phyloP scores from a whole-genome alignment of 2,888 invertebrate genomes.

The Diadromus collaris region DNA sequence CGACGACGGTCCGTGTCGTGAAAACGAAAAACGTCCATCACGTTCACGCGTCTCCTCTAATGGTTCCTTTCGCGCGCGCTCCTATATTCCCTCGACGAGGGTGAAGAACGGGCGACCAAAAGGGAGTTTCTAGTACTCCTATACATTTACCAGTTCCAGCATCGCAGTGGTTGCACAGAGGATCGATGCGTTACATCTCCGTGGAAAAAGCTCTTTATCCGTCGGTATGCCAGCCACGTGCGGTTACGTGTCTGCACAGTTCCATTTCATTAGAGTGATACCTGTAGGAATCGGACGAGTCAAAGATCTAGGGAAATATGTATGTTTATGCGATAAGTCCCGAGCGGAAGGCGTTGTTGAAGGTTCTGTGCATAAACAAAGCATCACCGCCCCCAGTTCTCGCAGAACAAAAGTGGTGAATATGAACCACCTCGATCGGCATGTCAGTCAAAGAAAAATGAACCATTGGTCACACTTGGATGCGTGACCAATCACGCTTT shows the following conservation, averaged over 20 bases:
- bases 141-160: neutral
- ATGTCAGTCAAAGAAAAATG: no score
- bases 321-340: no score
- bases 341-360: no score
- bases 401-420: no score
- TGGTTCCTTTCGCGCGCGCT: slow-evolving; percentile 40
- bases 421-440: no score
- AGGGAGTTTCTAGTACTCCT: neutral
- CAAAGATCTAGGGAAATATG: neutral
- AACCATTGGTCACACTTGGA: no score
- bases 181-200: slow-evolving; percentile 3
- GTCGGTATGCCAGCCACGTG: neutral
- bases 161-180: neutral
- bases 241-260: neutral
- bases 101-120: slow-evolving; percentile 3
- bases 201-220: slow-evolving; percentile 21
- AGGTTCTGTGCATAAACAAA: no score
- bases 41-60: slow-evolving; percentile 42
- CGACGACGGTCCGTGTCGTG: neutral
- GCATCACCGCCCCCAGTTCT: no score
- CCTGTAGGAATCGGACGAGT: neutral
- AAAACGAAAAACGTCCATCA: slow-evolving; percentile 47
- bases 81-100: slow-evolving; percentile 7
- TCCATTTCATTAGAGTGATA: neutral
- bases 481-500: no score